phyloP scores from a whole-genome alignment of 2,888 invertebrate species.

The Netelia virgata region DNA sequence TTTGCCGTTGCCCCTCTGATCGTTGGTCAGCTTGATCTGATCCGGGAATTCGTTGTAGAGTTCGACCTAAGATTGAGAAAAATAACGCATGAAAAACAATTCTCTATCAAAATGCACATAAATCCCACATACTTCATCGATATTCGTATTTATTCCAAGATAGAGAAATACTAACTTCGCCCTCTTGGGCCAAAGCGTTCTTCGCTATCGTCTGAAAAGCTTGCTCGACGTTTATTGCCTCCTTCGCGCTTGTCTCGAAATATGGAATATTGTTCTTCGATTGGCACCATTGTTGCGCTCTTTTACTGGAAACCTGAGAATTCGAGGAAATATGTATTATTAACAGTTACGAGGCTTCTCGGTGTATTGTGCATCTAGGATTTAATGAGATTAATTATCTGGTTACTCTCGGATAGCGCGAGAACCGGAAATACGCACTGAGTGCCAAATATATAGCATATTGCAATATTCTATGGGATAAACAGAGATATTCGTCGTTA shows the following conservation, averaged over 20 bases:
- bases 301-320: conserved; percentile 91
- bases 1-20: conserved; percentile 90
- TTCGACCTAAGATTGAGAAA: conserved; percentile 88
- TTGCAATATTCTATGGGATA: not conserved
- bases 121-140: not conserved
- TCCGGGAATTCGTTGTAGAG: conserved; percentile 99
- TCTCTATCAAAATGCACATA: not conserved
- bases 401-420: too few relatives aligned
- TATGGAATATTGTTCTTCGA: conserved; percentile 99
- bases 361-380: not conserved
- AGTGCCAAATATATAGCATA: too few relatives aligned
- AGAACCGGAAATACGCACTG: too few relatives aligned
- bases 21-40: conserved; percentile 95
- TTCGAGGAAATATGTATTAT: conserved; percentile 18
- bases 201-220: conserved; percentile 99
- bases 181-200: conserved; percentile 97
- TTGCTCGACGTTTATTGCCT: conserved; percentile 99
- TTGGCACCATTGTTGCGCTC: conserved; percentile 99
- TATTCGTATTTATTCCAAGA: conserved; percentile 17
- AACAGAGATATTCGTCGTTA: conserved; percentile 21
- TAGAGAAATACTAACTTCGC: conserved; percentile 87
- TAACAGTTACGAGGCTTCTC: conserved; percentile 14
- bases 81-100: conserved; percentile 2
- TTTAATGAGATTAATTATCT: too few relatives aligned
- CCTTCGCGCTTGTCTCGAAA: conserved; percentile 99